Conservation (phyloP, 2,888 invertebrate genomes). For the Protonemura montana region DNA sequence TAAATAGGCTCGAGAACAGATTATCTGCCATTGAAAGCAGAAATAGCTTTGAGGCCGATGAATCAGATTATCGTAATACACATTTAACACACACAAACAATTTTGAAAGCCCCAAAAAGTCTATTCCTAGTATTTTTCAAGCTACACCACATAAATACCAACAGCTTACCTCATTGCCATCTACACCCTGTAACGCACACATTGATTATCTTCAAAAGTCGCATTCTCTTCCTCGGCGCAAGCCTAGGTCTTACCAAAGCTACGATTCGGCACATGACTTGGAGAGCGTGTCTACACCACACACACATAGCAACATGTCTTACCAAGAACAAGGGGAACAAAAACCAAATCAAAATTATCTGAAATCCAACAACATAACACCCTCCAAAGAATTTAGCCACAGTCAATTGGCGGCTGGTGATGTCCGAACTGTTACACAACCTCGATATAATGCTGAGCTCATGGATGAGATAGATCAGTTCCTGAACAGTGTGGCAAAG, state of each 20-base stretch:
- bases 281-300: neutral
- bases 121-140: constrained; percentile 47
- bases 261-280: neutral
- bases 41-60: constrained; percentile 54
- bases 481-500: constrained; percentile 45
- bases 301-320: neutral
- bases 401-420: neutral
- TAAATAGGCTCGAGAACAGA: constrained; percentile 65
- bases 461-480: constrained; percentile 47
- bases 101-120: constrained; percentile 26
- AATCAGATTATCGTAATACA: neutral
- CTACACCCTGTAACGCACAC: constrained; percentile 54
- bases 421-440: neutral
- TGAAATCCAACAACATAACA: neutral
- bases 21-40: constrained; percentile 62
- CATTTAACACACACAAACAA: neutral
- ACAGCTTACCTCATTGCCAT: constrained; percentile 55
- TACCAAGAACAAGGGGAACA: neutral
- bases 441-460: constrained; percentile 37
- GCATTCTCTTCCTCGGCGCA: neutral
- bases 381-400: neutral
- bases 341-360: neutral
- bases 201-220: constrained; percentile 19
- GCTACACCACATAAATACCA: constrained; percentile 54
- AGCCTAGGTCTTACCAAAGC: neutral